A percentile compares a stretch with the other conserved stretches of the same genome.
Evolutionary conservation across 2,113 vertebrate genomes (phyloP).

Genomic region (Pavo muticus): DNA sequence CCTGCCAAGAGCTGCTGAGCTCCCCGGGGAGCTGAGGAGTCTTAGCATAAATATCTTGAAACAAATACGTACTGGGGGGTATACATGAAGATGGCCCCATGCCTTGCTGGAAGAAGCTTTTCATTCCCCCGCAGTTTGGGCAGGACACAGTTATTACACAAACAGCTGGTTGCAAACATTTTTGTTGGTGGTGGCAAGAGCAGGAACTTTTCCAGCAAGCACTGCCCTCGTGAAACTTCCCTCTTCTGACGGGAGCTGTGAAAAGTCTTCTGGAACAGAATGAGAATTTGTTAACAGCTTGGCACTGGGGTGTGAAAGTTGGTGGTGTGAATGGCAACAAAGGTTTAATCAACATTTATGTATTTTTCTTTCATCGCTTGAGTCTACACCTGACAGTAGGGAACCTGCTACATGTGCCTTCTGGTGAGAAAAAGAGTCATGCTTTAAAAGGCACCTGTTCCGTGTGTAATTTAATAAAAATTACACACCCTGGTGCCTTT

Average conservation of each 20-base stretch:
- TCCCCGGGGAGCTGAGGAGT: neutral
- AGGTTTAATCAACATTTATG: conserved; percentile 71
- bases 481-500: neutral
- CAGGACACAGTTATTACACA: neutral
- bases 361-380: conserved; percentile 61
- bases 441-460: neutral
- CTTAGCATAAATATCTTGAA: neutral
- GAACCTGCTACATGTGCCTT: conserved; percentile 28
- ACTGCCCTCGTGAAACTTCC: conserved; percentile 49
- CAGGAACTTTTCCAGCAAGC: conserved; percentile 13
- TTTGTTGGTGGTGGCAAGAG: conserved; percentile 30
- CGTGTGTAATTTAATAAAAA: neutral
- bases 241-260: conserved; percentile 62
- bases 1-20: neutral
- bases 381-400: conserved; percentile 50
- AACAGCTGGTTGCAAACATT: conserved; percentile 31
- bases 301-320: conserved; percentile 61
- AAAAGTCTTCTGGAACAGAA: conserved; percentile 63
- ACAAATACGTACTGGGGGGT: neutral
- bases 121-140: neutral
- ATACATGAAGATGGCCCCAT: neutral
- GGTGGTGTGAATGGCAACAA: conserved; percentile 62
- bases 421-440: neutral
- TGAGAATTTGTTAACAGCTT: conserved; percentile 62
- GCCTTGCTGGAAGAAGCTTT: neutral